Evolutionary conservation across 2,888 invertebrate species (phyloP).

Genomic region (Teleiodes luculella): DNA sequence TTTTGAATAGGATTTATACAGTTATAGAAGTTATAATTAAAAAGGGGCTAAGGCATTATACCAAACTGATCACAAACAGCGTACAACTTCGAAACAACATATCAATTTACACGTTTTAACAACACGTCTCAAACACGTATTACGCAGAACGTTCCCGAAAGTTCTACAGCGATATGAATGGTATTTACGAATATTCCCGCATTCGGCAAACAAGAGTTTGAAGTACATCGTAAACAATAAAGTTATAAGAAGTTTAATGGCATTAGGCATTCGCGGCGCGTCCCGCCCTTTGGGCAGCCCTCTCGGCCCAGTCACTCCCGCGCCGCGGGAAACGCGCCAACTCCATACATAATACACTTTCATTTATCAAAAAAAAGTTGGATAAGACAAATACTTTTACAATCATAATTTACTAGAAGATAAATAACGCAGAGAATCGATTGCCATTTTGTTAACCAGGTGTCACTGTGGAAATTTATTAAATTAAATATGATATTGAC

Average conservation of each 20-base stretch:
- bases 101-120: constrained; percentile 22
- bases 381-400: too few species aligned
- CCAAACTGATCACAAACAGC: neutral
- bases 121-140: constrained; percentile 35
- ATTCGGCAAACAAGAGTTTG: constrained; percentile 36
- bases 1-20: too few species aligned
- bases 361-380: neutral
- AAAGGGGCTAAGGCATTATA: too few species aligned
- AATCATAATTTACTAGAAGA: too few species aligned
- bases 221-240: constrained; percentile 51
- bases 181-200: constrained; percentile 41
- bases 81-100: neutral
- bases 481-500: too few species aligned
- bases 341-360: neutral
- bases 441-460: too few species aligned
- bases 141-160: constrained; percentile 42
- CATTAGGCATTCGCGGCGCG: constrained; percentile 51
- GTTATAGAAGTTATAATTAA: too few species aligned
- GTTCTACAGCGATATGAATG: constrained; percentile 35
- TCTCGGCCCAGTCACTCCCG: neutral
- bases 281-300: constrained; percentile 29
- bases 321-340: too few species aligned
- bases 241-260: constrained; percentile 45
- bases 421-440: too few species aligned
- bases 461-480: too few species aligned